phyloP scores from a whole-genome alignment of 2,888 invertebrate species.

The Drepanosiphum platanoidis region DNA sequence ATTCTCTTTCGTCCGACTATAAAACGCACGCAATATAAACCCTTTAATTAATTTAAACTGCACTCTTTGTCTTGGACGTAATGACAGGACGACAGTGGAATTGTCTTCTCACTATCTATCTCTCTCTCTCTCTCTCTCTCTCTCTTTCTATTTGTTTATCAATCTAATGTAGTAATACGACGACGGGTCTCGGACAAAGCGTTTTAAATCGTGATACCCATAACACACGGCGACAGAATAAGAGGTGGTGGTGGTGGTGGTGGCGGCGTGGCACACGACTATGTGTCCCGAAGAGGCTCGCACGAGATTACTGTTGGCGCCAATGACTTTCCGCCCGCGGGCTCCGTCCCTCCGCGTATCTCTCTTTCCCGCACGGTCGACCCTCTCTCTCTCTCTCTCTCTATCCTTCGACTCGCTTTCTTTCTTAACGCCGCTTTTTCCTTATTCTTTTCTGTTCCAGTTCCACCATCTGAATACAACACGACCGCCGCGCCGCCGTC shows the following conservation, averaged over 20 bases:
- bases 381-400: background rate
- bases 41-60: slow-evolving; percentile 21
- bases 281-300: slow-evolving; percentile 26
- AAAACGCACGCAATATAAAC: background rate
- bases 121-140: background rate
- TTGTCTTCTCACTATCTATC: background rate
- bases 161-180: slow-evolving; percentile 26
- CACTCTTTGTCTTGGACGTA: background rate
- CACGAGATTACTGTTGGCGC: slow-evolving; percentile 61
- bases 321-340: slow-evolving; percentile 45
- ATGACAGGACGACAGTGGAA: slow-evolving; percentile 5
- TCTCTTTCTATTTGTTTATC: slow-evolving; percentile 33
- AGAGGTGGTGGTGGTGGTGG: too few relatives aligned
- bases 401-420: background rate
- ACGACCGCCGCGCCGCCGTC: slow-evolving; percentile 4
- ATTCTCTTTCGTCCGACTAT: background rate
- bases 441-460: slow-evolving; percentile 37
- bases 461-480: slow-evolving; percentile 25
- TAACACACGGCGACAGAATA: background rate
- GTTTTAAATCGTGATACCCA: slow-evolving; percentile 45
- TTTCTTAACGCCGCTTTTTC: slow-evolving; percentile 29
- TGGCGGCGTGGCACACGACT: slow-evolving; percentile 13
- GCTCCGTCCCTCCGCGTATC: background rate
- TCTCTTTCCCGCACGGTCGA: too few relatives aligned
- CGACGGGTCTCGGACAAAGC: slow-evolving; percentile 29